Percentiles rank a stretch among this genome's conserved stretches.
Conservation (phyloP, 2,888 invertebrate genomes). For the Drosophila formosana region DNA sequence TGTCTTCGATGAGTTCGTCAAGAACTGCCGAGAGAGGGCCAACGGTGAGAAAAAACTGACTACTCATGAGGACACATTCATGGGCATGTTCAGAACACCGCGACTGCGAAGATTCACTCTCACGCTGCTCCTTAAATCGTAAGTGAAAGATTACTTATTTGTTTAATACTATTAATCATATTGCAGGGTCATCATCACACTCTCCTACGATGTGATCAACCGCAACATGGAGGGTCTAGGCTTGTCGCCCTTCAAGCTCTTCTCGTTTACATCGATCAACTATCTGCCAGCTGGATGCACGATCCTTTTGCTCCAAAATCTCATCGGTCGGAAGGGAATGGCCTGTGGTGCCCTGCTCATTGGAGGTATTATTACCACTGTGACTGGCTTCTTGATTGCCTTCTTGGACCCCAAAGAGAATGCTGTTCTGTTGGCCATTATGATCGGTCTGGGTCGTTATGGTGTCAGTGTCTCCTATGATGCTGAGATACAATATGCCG, state of each 20-base stretch:
- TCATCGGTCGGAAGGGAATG: slow-evolving; percentile 86
- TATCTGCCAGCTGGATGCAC: slow-evolving; percentile 86
- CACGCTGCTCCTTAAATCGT: slow-evolving; percentile 88
- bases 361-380: slow-evolving; percentile 86
- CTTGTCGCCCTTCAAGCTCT: slow-evolving; percentile 86
- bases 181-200: slow-evolving; percentile 86
- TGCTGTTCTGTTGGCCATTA: slow-evolving; percentile 83
- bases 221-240: slow-evolving; percentile 87
- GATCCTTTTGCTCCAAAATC: slow-evolving; percentile 83
- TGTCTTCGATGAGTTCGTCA: slow-evolving; percentile 84
- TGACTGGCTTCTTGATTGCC: slow-evolving; percentile 85
- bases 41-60: slow-evolving; percentile 57
- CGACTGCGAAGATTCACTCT: slow-evolving; percentile 86
- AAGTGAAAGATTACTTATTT: slow-evolving; percentile 66
- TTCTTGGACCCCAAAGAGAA: slow-evolving; percentile 79
- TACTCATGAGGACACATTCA: slow-evolving; percentile 80
- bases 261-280: slow-evolving; percentile 86
- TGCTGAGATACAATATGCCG: slow-evolving; percentile 88
- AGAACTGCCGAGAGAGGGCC: slow-evolving; percentile 76
- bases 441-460: slow-evolving; percentile 86
- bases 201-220: slow-evolving; percentile 87
- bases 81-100: slow-evolving; percentile 86
- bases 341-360: slow-evolving; percentile 86
- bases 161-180: not conserved
- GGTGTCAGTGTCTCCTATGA: slow-evolving; percentile 87